Conservation (phyloP, 2,888 invertebrate species). For the Cheilosia impressa region DNA sequence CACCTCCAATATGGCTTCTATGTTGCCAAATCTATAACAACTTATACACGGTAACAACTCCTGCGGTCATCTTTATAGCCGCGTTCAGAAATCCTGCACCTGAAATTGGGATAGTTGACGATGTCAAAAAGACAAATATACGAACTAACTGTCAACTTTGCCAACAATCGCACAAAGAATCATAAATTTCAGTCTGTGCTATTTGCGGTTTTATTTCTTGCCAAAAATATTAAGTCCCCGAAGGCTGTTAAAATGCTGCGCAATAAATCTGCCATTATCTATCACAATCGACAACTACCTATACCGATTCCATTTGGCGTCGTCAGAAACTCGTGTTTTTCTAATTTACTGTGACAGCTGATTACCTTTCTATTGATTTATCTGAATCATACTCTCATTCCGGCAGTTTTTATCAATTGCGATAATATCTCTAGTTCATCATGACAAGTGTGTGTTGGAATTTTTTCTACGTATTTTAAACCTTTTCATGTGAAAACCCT, state of each 20-base stretch:
- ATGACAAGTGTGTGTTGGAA: background rate
- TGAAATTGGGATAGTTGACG: too few relatives aligned
- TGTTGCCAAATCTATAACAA: too few relatives aligned
- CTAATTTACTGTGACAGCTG: slow-evolving; percentile 4
- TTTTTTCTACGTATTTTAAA: background rate
- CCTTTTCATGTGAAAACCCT: background rate
- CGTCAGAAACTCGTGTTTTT: background rate
- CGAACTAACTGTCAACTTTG: background rate
- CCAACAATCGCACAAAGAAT: too few relatives aligned
- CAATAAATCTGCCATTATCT: background rate
- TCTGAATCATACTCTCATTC: slow-evolving; percentile 1
- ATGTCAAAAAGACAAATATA: too few relatives aligned
- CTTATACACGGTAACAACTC: too few relatives aligned
- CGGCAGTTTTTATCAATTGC: background rate
- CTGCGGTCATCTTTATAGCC: too few relatives aligned
- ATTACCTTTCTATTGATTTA: background rate
- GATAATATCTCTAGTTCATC: slow-evolving; percentile 9
- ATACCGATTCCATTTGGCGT: background rate
- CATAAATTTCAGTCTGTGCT: background rate
- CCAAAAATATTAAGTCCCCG: background rate
- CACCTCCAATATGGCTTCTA: too few relatives aligned
- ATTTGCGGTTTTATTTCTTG: background rate
- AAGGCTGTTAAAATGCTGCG: background rate
- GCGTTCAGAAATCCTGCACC: too few relatives aligned
- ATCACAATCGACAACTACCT: background rate